Conservation (phyloP, 2,888 invertebrate genomes). For the Diarsia brunnea region DNA sequence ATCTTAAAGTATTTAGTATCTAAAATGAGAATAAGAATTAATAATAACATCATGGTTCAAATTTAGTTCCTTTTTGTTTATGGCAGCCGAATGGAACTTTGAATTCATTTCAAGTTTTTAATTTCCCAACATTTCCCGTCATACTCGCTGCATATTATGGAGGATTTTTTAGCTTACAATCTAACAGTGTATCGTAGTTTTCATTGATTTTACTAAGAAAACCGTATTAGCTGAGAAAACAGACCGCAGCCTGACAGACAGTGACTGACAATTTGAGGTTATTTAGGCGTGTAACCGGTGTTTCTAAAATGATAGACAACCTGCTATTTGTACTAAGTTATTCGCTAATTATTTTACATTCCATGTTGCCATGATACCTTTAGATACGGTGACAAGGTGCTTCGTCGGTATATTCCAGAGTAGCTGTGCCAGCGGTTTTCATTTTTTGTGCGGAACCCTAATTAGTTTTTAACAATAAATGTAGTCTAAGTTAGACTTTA, state of each 20-base stretch:
- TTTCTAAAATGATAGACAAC: constrained; percentile 22
- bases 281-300: constrained; percentile 22
- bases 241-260: constrained; percentile 16
- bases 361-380: constrained; percentile 1
- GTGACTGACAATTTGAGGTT: constrained; percentile 63
- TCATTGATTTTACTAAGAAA: constrained; percentile 6
- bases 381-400: neutral
- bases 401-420: neutral
- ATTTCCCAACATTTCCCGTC: neutral
- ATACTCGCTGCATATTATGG: neutral
- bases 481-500: no score
- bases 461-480: no score
- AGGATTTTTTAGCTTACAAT: neutral
- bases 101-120: neutral
- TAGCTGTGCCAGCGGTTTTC: no score
- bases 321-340: constrained; percentile 30
- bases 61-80: neutral
- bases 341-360: constrained; percentile 38
- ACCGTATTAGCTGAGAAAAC: constrained; percentile 10
- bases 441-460: no score
- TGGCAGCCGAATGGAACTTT: neutral
- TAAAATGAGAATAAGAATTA: no score
- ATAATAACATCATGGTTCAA: no score
- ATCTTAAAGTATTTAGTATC: neutral
- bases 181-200: neutral